Base-by-base conservation (phyloP, 1,140 invertebrate genomes). In the Rhagoletis pomonella region DNA sequence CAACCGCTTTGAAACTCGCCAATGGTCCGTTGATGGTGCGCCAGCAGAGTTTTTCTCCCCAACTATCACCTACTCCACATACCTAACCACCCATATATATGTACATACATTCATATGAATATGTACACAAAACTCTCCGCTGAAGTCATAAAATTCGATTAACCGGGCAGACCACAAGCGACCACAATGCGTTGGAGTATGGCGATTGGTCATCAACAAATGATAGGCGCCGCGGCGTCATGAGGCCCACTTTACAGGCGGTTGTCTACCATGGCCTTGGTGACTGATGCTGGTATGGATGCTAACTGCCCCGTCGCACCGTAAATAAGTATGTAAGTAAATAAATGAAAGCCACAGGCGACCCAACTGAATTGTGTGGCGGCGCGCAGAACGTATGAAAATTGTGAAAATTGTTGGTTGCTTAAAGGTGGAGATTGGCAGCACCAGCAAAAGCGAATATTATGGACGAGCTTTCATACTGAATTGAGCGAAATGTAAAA, bases 121-220 rank as follows among this genome's bases (percentile, higher is more conserved):
- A 55, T 77, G 14, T 29, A 19, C 73, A 29, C 73, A 81, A 81
- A 81, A 55, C 14, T 10, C n/a, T 81, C 17, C 42, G 69, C 47
- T 50, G 55, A 81, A 81, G 73, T 81, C 47, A 58, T 81, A 81
- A 81, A 81, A 81, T 81, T 81, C 47, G 73, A 81, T 81, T 81
- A 81, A 81, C 73, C n/a, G 73, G 73, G 9, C 47, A 50, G 47
- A 17, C 73, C 19, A 50, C 73, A 81, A 55, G 73, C 47, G 73
- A 81, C 73, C 73, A 55, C 50, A 81, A 19, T 81, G 73, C 5
- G 73, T 81, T 42, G 47, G 73, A 19, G 73, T 58, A 42, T 81
- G 73, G 47, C 73, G 73, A 14, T 55, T 81, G 50, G 73, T n/a
- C 73, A 81, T 7, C 73, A 29, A 81, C 73, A 81, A 81, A 81